Percentiles rank a stretch among this genome's conserved stretches.
Conservation (phyloP, 2,113 vertebrate species). For the Aix galericulata region DNA sequence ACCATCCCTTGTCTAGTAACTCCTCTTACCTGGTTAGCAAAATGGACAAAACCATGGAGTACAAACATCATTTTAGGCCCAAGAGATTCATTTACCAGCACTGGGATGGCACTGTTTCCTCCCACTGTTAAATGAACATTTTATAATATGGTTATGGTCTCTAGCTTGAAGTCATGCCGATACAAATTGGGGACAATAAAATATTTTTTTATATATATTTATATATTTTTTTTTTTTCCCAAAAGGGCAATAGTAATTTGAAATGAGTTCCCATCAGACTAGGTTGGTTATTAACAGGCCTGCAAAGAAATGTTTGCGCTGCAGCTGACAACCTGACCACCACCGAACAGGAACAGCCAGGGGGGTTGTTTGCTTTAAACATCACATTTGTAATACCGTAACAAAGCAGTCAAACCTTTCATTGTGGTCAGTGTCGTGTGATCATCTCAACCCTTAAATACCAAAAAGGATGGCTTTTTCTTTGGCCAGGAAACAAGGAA, state of each 20-base stretch:
- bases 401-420: not conserved
- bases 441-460: not conserved
- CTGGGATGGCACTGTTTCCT: not conserved
- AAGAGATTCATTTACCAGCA: not conserved
- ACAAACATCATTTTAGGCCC: not conserved
- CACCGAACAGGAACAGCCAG: not conserved
- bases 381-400: not conserved
- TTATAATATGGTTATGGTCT: not conserved
- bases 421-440: not conserved
- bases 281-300: not conserved
- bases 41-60: not conserved
- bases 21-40: not conserved
- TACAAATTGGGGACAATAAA: not conserved
- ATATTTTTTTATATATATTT: not conserved
- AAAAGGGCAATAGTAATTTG: not conserved
- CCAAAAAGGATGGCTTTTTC: not conserved
- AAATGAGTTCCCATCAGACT: not conserved
- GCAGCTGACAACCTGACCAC: not conserved
- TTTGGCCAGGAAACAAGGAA: not conserved
- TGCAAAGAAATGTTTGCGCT: accelerated
- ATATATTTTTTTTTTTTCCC: not conserved
- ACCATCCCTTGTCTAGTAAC: not conserved
- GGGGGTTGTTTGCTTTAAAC: not conserved
- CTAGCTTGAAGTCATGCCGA: not conserved
- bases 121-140: not conserved